phyloP scores from a whole-genome alignment of 2,113 vertebrate genomes.

The Cyanoderma ruficeps region DNA sequence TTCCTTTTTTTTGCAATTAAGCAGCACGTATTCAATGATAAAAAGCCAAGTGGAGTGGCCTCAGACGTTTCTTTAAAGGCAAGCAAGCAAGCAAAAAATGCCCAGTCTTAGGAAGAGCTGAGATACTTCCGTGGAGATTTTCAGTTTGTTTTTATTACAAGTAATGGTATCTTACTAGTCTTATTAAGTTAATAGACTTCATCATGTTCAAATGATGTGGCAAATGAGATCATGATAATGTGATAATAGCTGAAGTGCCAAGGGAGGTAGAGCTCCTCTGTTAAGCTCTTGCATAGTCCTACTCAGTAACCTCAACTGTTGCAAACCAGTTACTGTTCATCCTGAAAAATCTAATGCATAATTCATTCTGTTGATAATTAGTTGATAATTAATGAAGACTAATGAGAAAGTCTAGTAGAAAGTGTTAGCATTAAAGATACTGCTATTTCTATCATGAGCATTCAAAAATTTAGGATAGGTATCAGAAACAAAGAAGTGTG shows the following conservation, averaged over 20 bases:
- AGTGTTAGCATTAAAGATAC: not conserved
- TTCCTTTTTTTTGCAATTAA: not conserved
- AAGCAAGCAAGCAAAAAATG: not conserved
- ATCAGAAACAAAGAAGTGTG: not conserved
- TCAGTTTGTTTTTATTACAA: not conserved
- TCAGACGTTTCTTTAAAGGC: not conserved
- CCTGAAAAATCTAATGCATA: slow-evolving; percentile 25
- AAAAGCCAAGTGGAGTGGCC: not conserved
- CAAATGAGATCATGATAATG: not conserved
- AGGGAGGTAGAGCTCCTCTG: not conserved
- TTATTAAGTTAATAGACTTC: not conserved
- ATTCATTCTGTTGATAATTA: slow-evolving; percentile 64
- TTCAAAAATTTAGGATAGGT: not conserved
- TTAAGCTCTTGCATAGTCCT: not conserved
- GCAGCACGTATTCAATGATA: not conserved
- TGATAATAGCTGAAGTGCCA: not conserved
- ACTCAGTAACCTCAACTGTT: not conserved
- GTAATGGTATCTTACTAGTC: not conserved
- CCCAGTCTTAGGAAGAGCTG: not conserved
- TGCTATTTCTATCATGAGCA: slow-evolving; percentile 4
- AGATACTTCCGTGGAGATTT: not conserved
- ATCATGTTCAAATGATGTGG: not conserved
- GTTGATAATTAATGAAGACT: slow-evolving; percentile 57
- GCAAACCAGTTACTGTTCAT: not conserved
- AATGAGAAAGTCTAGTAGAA: slow-evolving; percentile 21